Percentiles rank a stretch among this genome's conserved stretches.
Evolutionary conservation across 2,888 invertebrate genomes (phyloP).

Genomic region (Tetragonisca angustula): DNA sequence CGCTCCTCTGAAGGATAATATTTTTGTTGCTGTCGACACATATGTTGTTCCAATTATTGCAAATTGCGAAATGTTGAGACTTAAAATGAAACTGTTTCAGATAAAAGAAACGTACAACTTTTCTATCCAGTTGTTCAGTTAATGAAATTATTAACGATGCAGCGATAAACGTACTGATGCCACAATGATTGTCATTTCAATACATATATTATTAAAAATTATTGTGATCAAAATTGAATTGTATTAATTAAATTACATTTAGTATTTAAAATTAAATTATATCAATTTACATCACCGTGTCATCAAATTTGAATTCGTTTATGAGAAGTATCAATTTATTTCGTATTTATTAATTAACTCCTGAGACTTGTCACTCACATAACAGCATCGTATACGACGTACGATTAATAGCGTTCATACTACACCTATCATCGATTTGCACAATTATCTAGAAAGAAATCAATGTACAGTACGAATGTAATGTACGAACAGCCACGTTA

Average conservation of each 20-base stretch:
- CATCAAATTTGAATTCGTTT: neutral
- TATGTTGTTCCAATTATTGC: neutral
- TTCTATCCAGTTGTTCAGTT: neutral
- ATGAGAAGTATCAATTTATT: neutral
- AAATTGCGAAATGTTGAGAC: neutral
- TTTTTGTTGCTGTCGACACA: neutral
- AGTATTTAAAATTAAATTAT: no score
- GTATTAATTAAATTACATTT: no score
- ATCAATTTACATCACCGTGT: neutral
- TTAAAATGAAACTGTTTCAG: neutral
- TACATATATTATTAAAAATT: neutral
- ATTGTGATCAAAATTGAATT: no score
- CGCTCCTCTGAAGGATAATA: neutral
- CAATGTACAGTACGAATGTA: no score
- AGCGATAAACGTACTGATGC: neutral
- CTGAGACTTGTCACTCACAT: neutral
- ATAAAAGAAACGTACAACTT: neutral
- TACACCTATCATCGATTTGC: neutral
- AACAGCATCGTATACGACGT: neutral
- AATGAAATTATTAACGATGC: neutral
- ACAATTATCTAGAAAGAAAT: neutral
- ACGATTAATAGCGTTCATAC: neutral
- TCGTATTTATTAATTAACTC: neutral
- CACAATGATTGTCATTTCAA: neutral
- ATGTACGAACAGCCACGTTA: no score